Percentiles rank a stretch among this genome's conserved stretches.
Conservation (phyloP, 2,797 vertebrate species). For the Gorsachius magnificus region DNA sequence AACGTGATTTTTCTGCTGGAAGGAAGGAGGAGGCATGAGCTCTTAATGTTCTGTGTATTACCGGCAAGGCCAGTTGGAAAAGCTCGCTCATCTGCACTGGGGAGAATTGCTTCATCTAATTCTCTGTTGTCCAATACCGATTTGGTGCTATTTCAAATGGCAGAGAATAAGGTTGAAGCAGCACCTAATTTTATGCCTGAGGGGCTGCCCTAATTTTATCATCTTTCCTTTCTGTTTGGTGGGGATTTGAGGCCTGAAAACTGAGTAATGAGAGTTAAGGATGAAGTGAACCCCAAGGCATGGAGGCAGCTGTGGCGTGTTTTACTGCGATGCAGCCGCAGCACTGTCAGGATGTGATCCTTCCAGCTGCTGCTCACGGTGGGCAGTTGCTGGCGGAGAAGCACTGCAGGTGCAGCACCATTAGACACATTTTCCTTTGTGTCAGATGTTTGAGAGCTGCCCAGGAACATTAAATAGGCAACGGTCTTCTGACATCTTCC, state of each 20-base stretch:
- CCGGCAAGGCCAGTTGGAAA: neutral
- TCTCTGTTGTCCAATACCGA: neutral
- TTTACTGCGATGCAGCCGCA: fast-evolving
- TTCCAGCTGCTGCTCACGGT: neutral
- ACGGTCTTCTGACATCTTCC: neutral
- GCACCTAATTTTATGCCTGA: neutral
- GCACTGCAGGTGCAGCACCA: conserved; percentile 15
- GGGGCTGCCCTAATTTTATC: neutral
- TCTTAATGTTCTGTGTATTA: neutral
- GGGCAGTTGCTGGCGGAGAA: conserved; percentile 1
- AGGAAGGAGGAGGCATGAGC: neutral
- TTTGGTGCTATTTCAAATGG: neutral
- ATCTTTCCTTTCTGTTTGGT: neutral
- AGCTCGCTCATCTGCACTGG: neutral
- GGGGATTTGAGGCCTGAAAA: neutral
- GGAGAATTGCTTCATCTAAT: neutral
- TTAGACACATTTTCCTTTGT: conserved; percentile 36
- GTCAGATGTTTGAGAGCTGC: neutral
- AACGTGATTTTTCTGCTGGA: neutral
- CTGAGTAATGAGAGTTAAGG: neutral
- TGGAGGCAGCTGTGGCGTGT: neutral
- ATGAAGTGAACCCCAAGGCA: neutral
- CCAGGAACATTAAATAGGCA: conserved; percentile 13
- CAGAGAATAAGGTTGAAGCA: neutral
- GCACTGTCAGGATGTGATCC: neutral